A percentile compares a stretch with the other conserved stretches of the same genome.
Conservation (phyloP, 2,888 invertebrate genomes). For the Platycheirus rosarum region DNA sequence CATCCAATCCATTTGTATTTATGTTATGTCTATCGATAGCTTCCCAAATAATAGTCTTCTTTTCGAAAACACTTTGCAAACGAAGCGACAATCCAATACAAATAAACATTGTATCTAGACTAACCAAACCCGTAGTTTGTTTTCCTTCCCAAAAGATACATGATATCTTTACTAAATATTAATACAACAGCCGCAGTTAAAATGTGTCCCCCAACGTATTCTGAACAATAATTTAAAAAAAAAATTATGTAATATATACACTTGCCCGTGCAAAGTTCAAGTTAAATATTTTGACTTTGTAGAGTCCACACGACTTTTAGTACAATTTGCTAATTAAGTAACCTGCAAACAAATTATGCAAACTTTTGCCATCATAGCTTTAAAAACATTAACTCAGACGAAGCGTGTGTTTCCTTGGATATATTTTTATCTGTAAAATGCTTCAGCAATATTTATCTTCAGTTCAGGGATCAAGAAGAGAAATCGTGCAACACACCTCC, state of each 20-base stretch:
- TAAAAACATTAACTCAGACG: too few species aligned
- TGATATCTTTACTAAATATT: constrained; percentile 31
- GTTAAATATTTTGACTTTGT: constrained; percentile 43
- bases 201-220: constrained; percentile 16
- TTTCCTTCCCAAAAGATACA: constrained; percentile 4
- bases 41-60: constrained; percentile 6
- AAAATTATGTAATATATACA: background rate
- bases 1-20: constrained; percentile 17
- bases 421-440: too few species aligned
- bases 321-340: constrained; percentile 4
- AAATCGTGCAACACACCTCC: too few species aligned
- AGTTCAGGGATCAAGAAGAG: too few species aligned
- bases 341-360: constrained; percentile 32
- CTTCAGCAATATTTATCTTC: too few species aligned
- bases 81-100: constrained; percentile 22
- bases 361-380: constrained; percentile 20
- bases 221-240: background rate
- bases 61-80: constrained; percentile 19
- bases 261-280: constrained; percentile 40
- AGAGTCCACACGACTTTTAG: constrained; percentile 46
- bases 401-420: too few species aligned
- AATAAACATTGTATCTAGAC: constrained; percentile 13
- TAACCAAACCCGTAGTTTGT: constrained; percentile 1
- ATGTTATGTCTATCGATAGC: constrained; percentile 7
- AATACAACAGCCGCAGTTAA: background rate